Conservation (phyloP, 2,113 vertebrate genomes). For the Probosciger aterrimus region DNA sequence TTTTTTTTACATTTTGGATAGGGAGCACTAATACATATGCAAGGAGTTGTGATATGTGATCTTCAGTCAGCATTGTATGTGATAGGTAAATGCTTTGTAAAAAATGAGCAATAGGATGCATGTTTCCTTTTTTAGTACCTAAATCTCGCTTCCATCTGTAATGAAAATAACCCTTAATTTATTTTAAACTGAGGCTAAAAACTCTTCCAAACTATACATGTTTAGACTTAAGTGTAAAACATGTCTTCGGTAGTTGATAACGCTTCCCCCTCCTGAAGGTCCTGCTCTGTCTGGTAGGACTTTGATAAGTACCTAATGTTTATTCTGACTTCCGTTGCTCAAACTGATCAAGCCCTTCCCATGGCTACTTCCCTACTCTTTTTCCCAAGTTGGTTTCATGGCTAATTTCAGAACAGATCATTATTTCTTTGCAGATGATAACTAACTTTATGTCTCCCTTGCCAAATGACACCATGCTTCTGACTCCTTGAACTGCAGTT, state of each 20-base stretch:
- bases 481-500: not conserved
- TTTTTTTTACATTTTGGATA: not conserved
- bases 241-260: not conserved
- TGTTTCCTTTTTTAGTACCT: not conserved
- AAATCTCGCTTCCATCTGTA: not conserved
- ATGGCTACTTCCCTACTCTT: not conserved
- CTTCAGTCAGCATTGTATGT: not conserved
- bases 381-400: not conserved
- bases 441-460: not conserved
- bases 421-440: not conserved
- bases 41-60: not conserved
- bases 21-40: not conserved
- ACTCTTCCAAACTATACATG: not conserved
- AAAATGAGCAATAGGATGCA: not conserved
- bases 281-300: not conserved
- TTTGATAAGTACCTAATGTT: not conserved
- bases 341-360: not conserved
- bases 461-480: not conserved
- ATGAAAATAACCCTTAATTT: not conserved
- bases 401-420: not conserved
- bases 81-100: not conserved
- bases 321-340: not conserved
- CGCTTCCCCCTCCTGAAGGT: not conserved
- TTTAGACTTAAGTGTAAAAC: not conserved
- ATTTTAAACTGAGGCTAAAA: not conserved